Percentiles rank a stretch among this genome's conserved stretches.
Conservation (phyloP, 2,888 invertebrate genomes). For the Mantis religiosa region DNA sequence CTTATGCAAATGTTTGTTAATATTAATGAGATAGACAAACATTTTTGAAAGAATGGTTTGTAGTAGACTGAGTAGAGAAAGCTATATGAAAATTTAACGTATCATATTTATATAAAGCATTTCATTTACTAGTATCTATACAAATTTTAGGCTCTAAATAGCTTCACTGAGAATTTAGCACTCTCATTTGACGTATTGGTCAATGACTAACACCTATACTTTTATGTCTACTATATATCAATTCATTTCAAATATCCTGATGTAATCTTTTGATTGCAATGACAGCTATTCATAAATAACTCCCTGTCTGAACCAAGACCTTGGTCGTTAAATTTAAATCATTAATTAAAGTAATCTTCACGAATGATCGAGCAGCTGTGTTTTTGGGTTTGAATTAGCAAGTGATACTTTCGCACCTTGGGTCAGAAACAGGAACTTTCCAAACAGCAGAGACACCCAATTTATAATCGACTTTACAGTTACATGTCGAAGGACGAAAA, state of each 20-base stretch:
- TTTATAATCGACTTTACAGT: neutral
- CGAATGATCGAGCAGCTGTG: neutral
- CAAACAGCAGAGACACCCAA: neutral
- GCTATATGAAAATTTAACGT: no score
- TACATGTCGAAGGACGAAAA: constrained; percentile 3
- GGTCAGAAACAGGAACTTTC: neutral
- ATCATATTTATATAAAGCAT: no score
- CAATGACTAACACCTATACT: no score
- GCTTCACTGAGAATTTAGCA: no score
- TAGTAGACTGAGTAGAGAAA: no score
- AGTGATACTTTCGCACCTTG: neutral
- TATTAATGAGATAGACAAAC: no score
- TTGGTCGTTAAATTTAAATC: neutral
- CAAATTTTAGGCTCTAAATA: no score
- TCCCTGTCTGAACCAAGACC: neutral
- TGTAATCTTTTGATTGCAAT: neutral
- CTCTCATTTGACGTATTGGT: no score
- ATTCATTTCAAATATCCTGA: neutral
- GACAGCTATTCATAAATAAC: neutral
- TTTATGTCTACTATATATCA: neutral
- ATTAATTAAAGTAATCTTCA: neutral
- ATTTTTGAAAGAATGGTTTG: no score
- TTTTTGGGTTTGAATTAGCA: neutral
- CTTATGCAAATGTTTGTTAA: no score
- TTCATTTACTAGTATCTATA: no score